Conservation (phyloP, 1,140 invertebrate species). For the Drosophila varians region DNA sequence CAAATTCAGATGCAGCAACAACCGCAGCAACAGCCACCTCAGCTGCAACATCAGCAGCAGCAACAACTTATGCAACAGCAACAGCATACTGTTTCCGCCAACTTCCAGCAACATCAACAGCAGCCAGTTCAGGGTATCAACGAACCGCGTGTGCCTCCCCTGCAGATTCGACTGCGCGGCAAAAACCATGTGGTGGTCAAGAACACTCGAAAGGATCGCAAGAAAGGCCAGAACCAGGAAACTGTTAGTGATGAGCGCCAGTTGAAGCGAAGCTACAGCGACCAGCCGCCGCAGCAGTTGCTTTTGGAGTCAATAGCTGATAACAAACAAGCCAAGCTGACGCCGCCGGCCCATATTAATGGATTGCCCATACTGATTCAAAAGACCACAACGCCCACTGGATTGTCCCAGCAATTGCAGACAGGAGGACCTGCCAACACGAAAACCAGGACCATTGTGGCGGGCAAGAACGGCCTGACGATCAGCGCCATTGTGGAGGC, state of each 20-base stretch:
- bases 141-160: slow-evolving; percentile 92
- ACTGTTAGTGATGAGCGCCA: slow-evolving; percentile 26
- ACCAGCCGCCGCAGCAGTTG: slow-evolving; percentile 49
- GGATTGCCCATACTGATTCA: slow-evolving; percentile 63
- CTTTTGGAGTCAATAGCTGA: slow-evolving; percentile 31
- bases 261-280: slow-evolving; percentile 56
- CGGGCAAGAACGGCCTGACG: slow-evolving; percentile 76
- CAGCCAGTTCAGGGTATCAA: slow-evolving; percentile 83
- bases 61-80: slow-evolving; percentile 35
- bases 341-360: slow-evolving; percentile 51
- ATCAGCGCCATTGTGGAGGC: slow-evolving; percentile 79
- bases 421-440: slow-evolving; percentile 27
- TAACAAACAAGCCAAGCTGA: slow-evolving; percentile 55
- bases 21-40: slow-evolving; percentile 19
- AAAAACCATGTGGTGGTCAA: slow-evolving; percentile 94
- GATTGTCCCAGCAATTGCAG: slow-evolving; percentile 23
- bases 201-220: slow-evolving; percentile 90
- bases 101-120: slow-evolving; percentile 62
- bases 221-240: slow-evolving; percentile 84
- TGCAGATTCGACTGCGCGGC: slow-evolving; percentile 94
- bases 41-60: slow-evolving; percentile 33
- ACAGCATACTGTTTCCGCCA: slow-evolving; percentile 51
- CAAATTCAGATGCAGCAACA: slow-evolving; percentile 51
- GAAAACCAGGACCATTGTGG: slow-evolving; percentile 70
- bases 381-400: slow-evolving; percentile 32